Conservation (phyloP, 2,888 invertebrate genomes). For the Drosophila aldrichi region DNA sequence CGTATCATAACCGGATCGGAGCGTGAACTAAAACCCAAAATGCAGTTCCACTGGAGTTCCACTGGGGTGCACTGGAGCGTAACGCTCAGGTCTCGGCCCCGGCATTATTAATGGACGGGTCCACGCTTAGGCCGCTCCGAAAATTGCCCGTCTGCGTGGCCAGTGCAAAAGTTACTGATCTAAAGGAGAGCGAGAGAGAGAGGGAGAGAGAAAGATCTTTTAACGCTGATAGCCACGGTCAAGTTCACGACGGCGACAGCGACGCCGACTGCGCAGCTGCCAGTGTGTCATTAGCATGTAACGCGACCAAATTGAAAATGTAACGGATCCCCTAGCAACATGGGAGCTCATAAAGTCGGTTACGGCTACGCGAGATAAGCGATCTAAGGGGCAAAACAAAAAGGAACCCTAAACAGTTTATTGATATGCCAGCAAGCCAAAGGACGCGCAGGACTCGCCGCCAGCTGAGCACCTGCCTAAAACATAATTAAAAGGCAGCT, state of each 20-base stretch:
- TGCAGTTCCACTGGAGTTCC: constrained; percentile 42
- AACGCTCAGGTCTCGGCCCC: constrained; percentile 28
- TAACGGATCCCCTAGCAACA: constrained; percentile 75
- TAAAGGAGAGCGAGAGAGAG: constrained; percentile 8
- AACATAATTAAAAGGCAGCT: constrained; percentile 59
- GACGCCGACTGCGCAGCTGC: constrained; percentile 58
- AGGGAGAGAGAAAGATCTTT: constrained; percentile 56
- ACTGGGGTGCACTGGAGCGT: constrained; percentile 62
- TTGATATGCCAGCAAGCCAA: constrained; percentile 66
- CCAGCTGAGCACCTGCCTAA: constrained; percentile 50
- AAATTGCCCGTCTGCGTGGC: constrained; percentile 49
- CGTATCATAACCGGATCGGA: constrained; percentile 80
- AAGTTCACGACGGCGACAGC: constrained; percentile 80
- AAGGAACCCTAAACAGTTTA: constrained; percentile 68
- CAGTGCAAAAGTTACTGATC: constrained; percentile 49
- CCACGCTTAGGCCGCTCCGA: constrained; percentile 62
- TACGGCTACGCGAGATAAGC: constrained; percentile 60
- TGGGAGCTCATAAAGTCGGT: constrained; percentile 43
- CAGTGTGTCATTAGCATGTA: constrained; percentile 70
- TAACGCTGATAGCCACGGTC: constrained; percentile 83
- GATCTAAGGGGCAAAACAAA: constrained; percentile 45
- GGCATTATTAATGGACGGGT: constrained; percentile 74
- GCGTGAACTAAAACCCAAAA: constrained; percentile 73
- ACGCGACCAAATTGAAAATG: constrained; percentile 80
- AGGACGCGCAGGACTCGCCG: constrained; percentile 42